phyloP scores from a whole-genome alignment of 2,888 invertebrate species.

The Anthophora plumipes region DNA sequence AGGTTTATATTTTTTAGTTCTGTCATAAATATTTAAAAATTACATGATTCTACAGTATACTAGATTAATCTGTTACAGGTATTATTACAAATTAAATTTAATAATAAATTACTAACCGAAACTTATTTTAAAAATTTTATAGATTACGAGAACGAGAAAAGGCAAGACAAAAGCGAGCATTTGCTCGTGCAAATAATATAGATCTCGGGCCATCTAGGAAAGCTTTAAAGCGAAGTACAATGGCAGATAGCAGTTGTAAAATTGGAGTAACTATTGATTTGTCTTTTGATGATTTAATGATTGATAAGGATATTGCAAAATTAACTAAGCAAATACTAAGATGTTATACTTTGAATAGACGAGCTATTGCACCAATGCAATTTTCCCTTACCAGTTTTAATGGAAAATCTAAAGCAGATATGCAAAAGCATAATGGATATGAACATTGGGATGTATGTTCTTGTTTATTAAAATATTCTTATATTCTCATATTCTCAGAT shows the following conservation, averaged over 20 bases:
- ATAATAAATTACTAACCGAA: background rate
- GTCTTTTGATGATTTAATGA: slow-evolving; percentile 96
- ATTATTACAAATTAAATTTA: background rate
- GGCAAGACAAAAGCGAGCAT: slow-evolving; percentile 89
- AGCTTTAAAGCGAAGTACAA: slow-evolving; percentile 90
- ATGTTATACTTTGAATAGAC: slow-evolving; percentile 95
- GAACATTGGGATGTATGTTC: slow-evolving; percentile 95
- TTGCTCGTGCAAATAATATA: slow-evolving; percentile 90
- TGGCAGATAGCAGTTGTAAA: slow-evolving; percentile 89
- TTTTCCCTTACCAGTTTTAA: slow-evolving; percentile 93
- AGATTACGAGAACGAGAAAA: slow-evolving; percentile 89
- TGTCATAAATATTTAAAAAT: slow-evolving; percentile 13
- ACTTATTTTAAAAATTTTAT: slow-evolving; percentile 32
- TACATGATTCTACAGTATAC: background rate
- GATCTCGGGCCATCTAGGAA: slow-evolving; percentile 92
- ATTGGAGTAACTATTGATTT: slow-evolving; percentile 93
- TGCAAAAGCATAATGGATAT: slow-evolving; percentile 94
- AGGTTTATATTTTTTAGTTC: slow-evolving; percentile 82
- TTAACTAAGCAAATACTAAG: slow-evolving; percentile 95
- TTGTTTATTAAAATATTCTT: background rate
- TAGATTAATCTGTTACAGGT: background rate
- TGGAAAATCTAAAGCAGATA: slow-evolving; percentile 90
- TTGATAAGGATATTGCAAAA: slow-evolving; percentile 94
- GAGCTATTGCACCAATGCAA: slow-evolving; percentile 92
- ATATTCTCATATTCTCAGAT: background rate